A percentile compares a stretch with the other conserved stretches of the same genome.
These are phyloP conservation scores for Pagetopsis macropterus DNA, from an alignment of 2,797 vertebrate genomes.

Conservation along the genomic window DNA sequence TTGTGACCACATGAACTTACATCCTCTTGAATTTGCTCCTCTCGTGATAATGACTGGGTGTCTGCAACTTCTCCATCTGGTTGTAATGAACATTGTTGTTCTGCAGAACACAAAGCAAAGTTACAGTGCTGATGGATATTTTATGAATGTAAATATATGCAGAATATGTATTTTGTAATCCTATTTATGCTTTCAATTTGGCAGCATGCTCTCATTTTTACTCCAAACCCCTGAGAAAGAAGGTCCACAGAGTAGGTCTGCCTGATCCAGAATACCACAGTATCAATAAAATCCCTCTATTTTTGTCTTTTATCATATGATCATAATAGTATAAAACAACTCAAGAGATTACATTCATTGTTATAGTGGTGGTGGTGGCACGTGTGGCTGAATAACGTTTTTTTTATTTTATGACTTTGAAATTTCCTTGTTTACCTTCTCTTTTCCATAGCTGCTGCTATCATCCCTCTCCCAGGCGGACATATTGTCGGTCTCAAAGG, in stretches of 20 bases:
- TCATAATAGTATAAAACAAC: slow-evolving; percentile 11
- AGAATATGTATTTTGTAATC: background rate
- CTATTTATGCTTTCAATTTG: background rate
- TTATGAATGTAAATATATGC: background rate
- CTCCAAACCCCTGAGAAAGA: background rate
- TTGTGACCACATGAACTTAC: slow-evolving; percentile 74
- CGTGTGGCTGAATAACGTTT: background rate
- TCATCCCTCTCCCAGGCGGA: slow-evolving; percentile 72
- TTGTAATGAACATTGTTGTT: slow-evolving; percentile 25
- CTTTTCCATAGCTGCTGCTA: slow-evolving; percentile 57
- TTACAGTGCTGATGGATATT: slow-evolving; percentile 5
- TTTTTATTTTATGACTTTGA: slow-evolving; percentile 18
- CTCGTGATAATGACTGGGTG: slow-evolving; percentile 15
- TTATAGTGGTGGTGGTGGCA: slow-evolving; percentile 11
- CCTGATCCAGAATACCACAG: background rate
- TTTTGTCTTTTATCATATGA: background rate
- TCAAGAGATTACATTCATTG: background rate
- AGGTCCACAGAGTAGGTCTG: background rate
- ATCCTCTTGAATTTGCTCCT: slow-evolving; percentile 71
- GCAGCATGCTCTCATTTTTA: background rate
- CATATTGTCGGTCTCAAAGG: slow-evolving; percentile 77
- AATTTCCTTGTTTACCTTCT: slow-evolving; percentile 74
- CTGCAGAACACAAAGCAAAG: slow-evolving; percentile 41
- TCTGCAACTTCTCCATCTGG: slow-evolving; percentile 50
- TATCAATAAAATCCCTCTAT: slow-evolving; percentile 1